These are phyloP conservation scores for Meiosimyza platycephala DNA, from an alignment of 2,888 invertebrate genomes.

Conservation along the genomic window DNA sequence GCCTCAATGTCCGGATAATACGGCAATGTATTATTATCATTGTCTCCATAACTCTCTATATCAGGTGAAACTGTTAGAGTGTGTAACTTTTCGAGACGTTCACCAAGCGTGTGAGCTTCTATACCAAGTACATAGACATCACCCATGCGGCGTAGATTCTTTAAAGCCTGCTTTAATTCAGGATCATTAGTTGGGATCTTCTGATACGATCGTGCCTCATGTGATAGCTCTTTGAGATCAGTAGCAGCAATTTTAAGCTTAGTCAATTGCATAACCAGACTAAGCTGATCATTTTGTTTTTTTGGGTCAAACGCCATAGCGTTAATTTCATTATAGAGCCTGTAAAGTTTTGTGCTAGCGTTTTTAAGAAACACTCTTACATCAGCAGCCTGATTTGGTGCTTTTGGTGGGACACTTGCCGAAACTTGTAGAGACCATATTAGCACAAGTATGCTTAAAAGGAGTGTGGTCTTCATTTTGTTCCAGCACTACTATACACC, in stretches of 20 bases:
- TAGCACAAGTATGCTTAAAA: too few species aligned
- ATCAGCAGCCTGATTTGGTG: too few species aligned
- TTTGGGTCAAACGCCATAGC: too few species aligned
- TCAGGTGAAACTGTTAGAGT: neutral
- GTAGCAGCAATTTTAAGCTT: slow-evolving; percentile 39
- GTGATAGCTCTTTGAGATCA: slow-evolving; percentile 41
- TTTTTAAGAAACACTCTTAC: too few species aligned
- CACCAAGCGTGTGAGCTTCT: slow-evolving; percentile 21
- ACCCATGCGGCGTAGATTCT: slow-evolving; percentile 38
- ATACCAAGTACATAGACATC: slow-evolving; percentile 42
- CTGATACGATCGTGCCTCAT: slow-evolving; percentile 67
- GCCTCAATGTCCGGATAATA: slow-evolving; percentile 41
- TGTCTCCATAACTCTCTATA: slow-evolving; percentile 1
- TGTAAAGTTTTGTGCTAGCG: too few species aligned
- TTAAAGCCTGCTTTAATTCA: slow-evolving; percentile 38
- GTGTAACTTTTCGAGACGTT: neutral
- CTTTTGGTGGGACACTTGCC: too few species aligned
- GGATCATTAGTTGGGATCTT: slow-evolving; percentile 64
- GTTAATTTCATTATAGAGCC: too few species aligned
- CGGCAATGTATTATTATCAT: slow-evolving; percentile 29
- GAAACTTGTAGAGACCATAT: too few species aligned
- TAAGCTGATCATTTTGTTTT: too few species aligned
- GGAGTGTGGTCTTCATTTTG: too few species aligned
- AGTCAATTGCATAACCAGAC: too few species aligned
- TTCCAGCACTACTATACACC: too few species aligned